Conservation (phyloP, 1,140 invertebrate species). For the Trinorchestia longiramus region DNA sequence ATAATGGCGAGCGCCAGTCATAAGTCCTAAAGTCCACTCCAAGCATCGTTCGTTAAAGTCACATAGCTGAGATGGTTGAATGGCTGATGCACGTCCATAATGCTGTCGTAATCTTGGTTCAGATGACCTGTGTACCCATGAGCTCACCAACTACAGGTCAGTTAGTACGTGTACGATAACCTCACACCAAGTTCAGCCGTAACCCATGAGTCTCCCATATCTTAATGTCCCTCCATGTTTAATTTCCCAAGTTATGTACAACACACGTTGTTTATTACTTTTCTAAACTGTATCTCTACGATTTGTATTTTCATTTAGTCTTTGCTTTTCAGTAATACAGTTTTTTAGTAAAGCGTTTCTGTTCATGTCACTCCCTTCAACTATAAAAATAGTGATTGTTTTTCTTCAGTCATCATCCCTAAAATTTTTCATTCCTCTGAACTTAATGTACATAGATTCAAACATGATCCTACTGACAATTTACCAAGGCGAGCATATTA, state of each 20-base stretch:
- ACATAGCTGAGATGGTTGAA: background rate
- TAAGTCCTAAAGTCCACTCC: background rate
- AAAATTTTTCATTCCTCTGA: background rate
- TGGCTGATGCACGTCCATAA: background rate
- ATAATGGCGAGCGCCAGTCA: background rate
- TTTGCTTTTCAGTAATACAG: background rate
- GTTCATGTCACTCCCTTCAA: background rate
- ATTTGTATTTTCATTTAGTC: too few relatives aligned
- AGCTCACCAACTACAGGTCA: background rate
- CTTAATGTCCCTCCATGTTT: background rate
- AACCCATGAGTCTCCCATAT: background rate
- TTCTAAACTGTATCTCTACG: background rate
- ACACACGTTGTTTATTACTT: background rate
- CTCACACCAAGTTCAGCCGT: too few relatives aligned
- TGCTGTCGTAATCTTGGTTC: too few relatives aligned
- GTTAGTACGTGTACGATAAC: background rate
- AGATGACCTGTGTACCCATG: background rate
- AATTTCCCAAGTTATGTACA: background rate
- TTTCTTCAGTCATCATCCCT: background rate
- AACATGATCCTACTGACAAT: background rate
- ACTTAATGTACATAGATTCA: background rate
- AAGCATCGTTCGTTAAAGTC: too few relatives aligned
- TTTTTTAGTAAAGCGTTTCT: background rate
- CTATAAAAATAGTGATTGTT: background rate
- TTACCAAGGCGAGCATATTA: background rate